Evolutionary conservation across 1,140 invertebrate genomes (phyloP).

Genomic region (Chymomyza costata): DNA sequence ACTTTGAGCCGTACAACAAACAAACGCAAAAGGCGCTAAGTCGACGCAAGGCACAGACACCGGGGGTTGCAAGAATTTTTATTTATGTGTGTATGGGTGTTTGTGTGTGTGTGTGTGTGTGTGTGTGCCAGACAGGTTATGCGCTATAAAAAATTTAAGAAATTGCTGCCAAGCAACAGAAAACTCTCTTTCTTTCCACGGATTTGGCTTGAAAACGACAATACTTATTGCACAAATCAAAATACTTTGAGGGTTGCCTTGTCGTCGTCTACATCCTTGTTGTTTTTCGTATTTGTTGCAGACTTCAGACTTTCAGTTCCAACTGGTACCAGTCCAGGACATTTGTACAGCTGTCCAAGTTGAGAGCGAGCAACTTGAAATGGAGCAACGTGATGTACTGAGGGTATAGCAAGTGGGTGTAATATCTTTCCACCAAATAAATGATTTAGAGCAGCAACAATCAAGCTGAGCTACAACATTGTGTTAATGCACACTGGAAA

Average conservation of each 20-base stretch:
- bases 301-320: constrained; percentile 6
- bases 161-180: constrained; percentile 53
- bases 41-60: constrained; percentile 27
- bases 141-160: constrained; percentile 72
- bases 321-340: constrained; percentile 1
- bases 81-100: not conserved
- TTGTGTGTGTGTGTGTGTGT: constrained; percentile 13
- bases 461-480: too few relatives aligned
- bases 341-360: constrained; percentile 45
- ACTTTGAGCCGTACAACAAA: constrained; percentile 49
- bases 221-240: constrained; percentile 73
- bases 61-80: not conserved
- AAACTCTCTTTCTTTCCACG: too few relatives aligned
- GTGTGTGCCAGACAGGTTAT: constrained; percentile 70
- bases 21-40: constrained; percentile 38
- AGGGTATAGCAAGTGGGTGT: too few relatives aligned
- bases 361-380: too few relatives aligned
- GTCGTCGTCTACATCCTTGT: not conserved
- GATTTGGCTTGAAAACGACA: constrained; percentile 53
- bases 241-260: constrained; percentile 47
- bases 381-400: too few relatives aligned
- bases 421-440: too few relatives aligned
- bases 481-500: too few relatives aligned
- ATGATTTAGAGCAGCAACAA: too few relatives aligned
- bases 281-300: too few relatives aligned